Conservation (phyloP, 2,797 vertebrate species). For the Cephalopachus bancanus region DNA sequence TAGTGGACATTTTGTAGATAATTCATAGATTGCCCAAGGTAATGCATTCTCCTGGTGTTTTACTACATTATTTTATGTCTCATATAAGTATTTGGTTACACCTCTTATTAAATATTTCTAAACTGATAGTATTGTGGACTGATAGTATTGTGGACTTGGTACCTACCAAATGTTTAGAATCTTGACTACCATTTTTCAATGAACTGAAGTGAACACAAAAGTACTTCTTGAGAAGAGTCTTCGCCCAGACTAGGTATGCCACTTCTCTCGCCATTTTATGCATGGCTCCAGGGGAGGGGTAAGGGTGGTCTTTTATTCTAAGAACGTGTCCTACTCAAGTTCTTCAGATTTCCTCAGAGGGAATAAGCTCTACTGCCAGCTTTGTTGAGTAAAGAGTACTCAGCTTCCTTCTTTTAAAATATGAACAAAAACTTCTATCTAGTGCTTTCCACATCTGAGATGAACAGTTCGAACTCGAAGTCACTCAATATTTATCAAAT, state of each 20-base stretch:
- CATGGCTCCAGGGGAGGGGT: not conserved
- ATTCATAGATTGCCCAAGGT: not conserved
- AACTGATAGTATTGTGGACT: not conserved
- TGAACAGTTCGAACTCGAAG: conserved; percentile 20
- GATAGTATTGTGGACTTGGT: not conserved
- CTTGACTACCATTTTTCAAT: not conserved
- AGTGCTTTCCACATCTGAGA: not conserved
- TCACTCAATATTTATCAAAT: conserved; percentile 23
- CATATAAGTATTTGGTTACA: not conserved
- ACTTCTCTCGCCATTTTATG: not conserved
- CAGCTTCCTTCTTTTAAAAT: not conserved
- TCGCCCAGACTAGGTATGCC: not conserved
- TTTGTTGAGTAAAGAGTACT: not conserved
- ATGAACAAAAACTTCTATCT: not conserved
- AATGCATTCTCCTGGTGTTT: not conserved
- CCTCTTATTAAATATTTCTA: conserved; percentile 20
- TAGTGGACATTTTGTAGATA: not conserved
- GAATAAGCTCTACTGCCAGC: not conserved
- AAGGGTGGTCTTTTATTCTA: not conserved
- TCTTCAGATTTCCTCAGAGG: not conserved
- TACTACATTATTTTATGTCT: not conserved
- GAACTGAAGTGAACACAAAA: not conserved
- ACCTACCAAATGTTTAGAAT: not conserved
- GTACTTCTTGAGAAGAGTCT: not conserved
- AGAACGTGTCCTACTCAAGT: not conserved